Percentiles rank a stretch among this genome's conserved stretches.
Conservation (phyloP, 1,140 invertebrate species). For the Drosophila pseudoananassae region DNA sequence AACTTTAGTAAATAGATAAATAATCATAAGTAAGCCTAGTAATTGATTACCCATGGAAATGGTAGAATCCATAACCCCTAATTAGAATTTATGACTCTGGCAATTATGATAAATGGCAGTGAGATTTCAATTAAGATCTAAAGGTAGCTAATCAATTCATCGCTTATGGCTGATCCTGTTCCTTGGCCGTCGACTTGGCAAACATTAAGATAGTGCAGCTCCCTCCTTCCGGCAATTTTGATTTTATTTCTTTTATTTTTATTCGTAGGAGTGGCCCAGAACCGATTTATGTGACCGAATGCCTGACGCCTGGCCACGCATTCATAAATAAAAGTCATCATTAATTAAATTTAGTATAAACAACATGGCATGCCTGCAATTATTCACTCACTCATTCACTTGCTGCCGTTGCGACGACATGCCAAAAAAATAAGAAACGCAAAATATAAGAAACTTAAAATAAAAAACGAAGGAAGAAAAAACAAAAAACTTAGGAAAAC, state of each 20-base stretch:
- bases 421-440: conserved; percentile 26
- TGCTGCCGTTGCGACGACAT: conserved; percentile 45
- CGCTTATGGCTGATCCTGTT: conserved; percentile 1
- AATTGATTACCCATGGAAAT: not conserved
- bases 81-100: conserved; percentile 33
- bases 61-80: conserved; percentile 7
- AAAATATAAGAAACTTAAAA: conserved; percentile 4
- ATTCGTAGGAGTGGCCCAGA: conserved; percentile 52
- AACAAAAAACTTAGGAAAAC: conserved; percentile 11
- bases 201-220: conserved; percentile 6
- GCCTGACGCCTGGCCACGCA: conserved; percentile 61
- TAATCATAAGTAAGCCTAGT: too few relatives aligned
- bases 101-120: conserved; percentile 26
- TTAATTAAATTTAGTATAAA: conserved; percentile 82
- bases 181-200: conserved; percentile 1
- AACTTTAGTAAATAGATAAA: too few relatives aligned
- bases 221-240: conserved; percentile 11
- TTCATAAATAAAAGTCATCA: conserved; percentile 82
- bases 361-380: conserved; percentile 77
- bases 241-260: not conserved
- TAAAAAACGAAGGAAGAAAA: conserved; percentile 15
- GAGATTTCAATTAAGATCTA: conserved; percentile 26
- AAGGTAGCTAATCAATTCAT: conserved; percentile 3
- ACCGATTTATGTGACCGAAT: conserved; percentile 66
- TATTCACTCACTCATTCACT: conserved; percentile 73